phyloP scores from a whole-genome alignment of 1,140 invertebrate genomes.

The Drosophila setifemur region DNA sequence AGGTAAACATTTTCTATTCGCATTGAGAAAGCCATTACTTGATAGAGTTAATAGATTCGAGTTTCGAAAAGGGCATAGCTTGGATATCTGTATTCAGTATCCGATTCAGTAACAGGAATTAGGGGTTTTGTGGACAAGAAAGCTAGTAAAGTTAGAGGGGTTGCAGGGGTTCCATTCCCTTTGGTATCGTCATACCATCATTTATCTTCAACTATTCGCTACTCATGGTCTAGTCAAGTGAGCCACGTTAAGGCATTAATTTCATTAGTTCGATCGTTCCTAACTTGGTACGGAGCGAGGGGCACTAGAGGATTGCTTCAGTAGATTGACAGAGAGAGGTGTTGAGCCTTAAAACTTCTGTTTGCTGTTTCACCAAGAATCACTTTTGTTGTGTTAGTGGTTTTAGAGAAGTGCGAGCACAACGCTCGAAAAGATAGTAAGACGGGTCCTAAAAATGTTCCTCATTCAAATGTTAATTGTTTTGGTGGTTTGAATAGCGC shows the following conservation, averaged over 20 bases:
- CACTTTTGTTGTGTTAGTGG: background rate
- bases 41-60: conserved; percentile 48
- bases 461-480: background rate
- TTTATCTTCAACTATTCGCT: conserved; percentile 38
- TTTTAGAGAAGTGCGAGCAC: conserved; percentile 6
- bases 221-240: conserved; percentile 46
- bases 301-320: conserved; percentile 72
- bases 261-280: conserved; percentile 58
- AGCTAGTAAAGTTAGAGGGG: conserved; percentile 15
- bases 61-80: conserved; percentile 51
- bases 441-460: background rate
- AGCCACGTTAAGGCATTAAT: conserved; percentile 72
- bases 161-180: background rate
- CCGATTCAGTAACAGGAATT: conserved; percentile 49
- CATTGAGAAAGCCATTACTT: conserved; percentile 61
- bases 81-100: conserved; percentile 21
- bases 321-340: conserved; percentile 66
- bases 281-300: conserved; percentile 56
- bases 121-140: conserved; percentile 30
- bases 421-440: background rate
- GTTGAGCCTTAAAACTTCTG: conserved; percentile 13
- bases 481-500: conserved; percentile 5
- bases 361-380: conserved; percentile 26
- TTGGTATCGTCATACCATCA: conserved; percentile 17
- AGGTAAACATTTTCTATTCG: conserved; percentile 70